Evolutionary conservation across 2,113 vertebrate genomes (phyloP).

Genomic region (Pomatorhinus ruficollis): DNA sequence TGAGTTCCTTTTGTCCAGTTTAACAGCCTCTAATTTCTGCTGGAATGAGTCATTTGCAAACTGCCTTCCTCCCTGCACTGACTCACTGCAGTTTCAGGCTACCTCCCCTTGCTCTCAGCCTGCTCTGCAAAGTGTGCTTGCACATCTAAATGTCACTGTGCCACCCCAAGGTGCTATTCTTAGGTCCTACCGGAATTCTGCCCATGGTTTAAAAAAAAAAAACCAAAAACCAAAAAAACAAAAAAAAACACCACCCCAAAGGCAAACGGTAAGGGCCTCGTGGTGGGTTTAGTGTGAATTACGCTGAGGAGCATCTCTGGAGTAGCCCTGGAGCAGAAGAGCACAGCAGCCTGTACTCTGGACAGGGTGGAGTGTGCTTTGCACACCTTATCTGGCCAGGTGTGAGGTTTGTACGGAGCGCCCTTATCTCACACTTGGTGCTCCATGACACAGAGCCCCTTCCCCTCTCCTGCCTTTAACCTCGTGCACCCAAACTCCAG

Average conservation of each 20-base stretch:
- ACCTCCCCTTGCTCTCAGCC: neutral
- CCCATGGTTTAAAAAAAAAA: neutral
- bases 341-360: neutral
- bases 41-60: neutral
- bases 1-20: neutral
- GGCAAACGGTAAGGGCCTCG: accelerated
- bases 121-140: accelerated
- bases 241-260: neutral
- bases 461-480: neutral
- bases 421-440: accelerated
- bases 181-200: neutral
- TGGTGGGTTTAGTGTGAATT: accelerated
- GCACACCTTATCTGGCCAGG: neutral
- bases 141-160: neutral
- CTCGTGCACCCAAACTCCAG: too few species aligned
- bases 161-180: neutral
- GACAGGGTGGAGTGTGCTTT: accelerated
- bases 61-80: conserved; percentile 30
- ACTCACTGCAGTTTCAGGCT: neutral
- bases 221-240: too few species aligned
- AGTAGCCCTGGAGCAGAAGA: accelerated
- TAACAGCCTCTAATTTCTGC: neutral
- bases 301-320: neutral
- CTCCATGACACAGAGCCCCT: accelerated
- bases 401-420: too few species aligned